A percentile compares a stretch with the other conserved stretches of the same genome.
These are phyloP conservation scores for Hirtodrosophila cameraria DNA, from an alignment of 2,888 invertebrate species.

Conservation along the genomic window DNA sequence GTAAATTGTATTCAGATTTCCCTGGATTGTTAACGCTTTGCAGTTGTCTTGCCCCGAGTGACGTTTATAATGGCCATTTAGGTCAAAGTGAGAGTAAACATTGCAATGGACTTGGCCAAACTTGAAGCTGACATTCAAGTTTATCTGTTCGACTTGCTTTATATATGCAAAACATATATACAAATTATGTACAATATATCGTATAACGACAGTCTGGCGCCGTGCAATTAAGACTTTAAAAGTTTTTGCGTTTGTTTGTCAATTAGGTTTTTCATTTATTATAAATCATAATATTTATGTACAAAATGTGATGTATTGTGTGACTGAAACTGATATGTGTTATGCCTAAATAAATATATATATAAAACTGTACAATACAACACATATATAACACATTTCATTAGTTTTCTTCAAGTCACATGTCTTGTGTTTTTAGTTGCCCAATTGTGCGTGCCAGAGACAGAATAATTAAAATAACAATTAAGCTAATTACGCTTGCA, in stretches of 20 bases:
- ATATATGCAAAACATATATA: slow-evolving; percentile 19
- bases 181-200: slow-evolving; percentile 3
- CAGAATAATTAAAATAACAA: slow-evolving; percentile 68
- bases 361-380: not conserved
- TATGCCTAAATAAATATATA: not conserved
- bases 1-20: slow-evolving; percentile 41
- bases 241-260: slow-evolving; percentile 49
- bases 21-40: slow-evolving; percentile 60
- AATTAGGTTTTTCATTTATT: slow-evolving; percentile 60
- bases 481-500: slow-evolving; percentile 71
- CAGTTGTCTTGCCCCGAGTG: slow-evolving; percentile 53
- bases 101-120: slow-evolving; percentile 19
- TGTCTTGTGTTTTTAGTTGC: not conserved
- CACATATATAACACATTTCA: slow-evolving; percentile 5
- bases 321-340: slow-evolving; percentile 23
- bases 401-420: slow-evolving; percentile 13
- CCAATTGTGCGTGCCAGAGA: slow-evolving; percentile 40
- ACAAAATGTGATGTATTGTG: slow-evolving; percentile 14
- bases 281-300: slow-evolving; percentile 38
- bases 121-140: slow-evolving; percentile 28
- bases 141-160: slow-evolving; percentile 17
- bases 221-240: slow-evolving; percentile 62
- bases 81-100: slow-evolving; percentile 51
- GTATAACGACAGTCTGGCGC: slow-evolving; percentile 64
- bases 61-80: slow-evolving; percentile 60